Base-by-base conservation (phyloP, 2,797 vertebrate genomes). In the Acipenser transmontanus region DNA sequence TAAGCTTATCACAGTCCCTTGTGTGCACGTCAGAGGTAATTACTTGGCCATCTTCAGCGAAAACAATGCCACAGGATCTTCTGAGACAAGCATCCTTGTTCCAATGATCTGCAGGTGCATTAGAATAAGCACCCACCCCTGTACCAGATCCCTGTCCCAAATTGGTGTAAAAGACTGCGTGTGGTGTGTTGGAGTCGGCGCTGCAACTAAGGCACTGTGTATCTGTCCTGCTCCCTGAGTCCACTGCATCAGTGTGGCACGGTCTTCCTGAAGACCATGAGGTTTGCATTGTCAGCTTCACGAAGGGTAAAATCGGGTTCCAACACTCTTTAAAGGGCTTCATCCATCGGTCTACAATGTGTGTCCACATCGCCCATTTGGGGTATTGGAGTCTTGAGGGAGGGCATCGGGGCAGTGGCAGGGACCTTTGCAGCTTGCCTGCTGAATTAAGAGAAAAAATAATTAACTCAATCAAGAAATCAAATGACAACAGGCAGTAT, bases 161-260 rank as follows among this genome's bases (percentile, higher is more conserved):
- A 1, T 17, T 17, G 17, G 17, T 17, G 17, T 17, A 17, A 17
- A 6, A 7, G n/a, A n/a, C n/a, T n/a, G n/a, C n/a, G n/a, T n/a
- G 13, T 57, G 11, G 54, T 12, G 8, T 57, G 7, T 10, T 57
- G 11, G 1, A 68, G 67, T 17, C 17, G 1, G 64, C 70, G 54
- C 50, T 65, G 66, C 68, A 51, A 67, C 54, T 34, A 82, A 83
- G 83, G 81, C 79, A 83, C 79, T 59, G 57, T 71, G 66, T 52
- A 1, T 6, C 63, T 57, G 8, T 4, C 54, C 17, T 17, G 10
- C 48, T 63, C 49, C 61, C 61, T 64, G 17, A 66, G 65, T 63
- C 59, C 8, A 59, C 65, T 47, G 14, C 59, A 50, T 62, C 47
- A 49, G 4, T 65, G 52, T 0, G 66, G 57, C 70, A 61, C 49